Evolutionary conservation across 2,888 invertebrate genomes (phyloP).

Genomic region (Deilephila porcellus): DNA sequence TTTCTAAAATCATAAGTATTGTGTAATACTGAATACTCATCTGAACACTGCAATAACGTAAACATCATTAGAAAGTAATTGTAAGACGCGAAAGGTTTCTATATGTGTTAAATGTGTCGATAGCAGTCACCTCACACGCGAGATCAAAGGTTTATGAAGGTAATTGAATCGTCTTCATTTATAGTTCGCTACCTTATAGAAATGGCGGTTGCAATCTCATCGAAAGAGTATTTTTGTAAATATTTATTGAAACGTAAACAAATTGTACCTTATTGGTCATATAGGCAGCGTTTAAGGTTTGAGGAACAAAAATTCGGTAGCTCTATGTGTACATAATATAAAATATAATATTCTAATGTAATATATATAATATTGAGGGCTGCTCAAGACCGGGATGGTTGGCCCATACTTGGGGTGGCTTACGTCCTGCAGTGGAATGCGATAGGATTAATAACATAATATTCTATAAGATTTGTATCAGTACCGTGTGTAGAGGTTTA

Average conservation of each 20-base stretch:
- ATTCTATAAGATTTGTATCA: no score
- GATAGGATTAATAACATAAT: no score
- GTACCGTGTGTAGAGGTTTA: no score
- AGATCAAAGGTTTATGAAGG: conserved; percentile 19
- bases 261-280: not conserved
- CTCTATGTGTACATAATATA: not conserved
- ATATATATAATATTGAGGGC: no score
- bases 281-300: not conserved
- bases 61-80: conserved; percentile 21
- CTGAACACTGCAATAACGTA: not conserved
- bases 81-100: not conserved
- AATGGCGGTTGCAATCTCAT: not conserved
- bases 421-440: no score
- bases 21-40: not conserved
- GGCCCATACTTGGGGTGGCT: no score
- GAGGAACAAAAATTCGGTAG: not conserved
- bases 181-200: not conserved
- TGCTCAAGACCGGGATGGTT: no score
- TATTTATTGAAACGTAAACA: not conserved
- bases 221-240: not conserved
- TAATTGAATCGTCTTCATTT: conserved; percentile 13
- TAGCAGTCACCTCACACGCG: not conserved
- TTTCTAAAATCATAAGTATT: not conserved
- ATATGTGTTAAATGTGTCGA: not conserved
- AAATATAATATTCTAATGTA: not conserved